These are phyloP conservation scores for Mercenaria mercenaria DNA, from an alignment of 1,140 invertebrate genomes.

Conservation along the genomic window DNA sequence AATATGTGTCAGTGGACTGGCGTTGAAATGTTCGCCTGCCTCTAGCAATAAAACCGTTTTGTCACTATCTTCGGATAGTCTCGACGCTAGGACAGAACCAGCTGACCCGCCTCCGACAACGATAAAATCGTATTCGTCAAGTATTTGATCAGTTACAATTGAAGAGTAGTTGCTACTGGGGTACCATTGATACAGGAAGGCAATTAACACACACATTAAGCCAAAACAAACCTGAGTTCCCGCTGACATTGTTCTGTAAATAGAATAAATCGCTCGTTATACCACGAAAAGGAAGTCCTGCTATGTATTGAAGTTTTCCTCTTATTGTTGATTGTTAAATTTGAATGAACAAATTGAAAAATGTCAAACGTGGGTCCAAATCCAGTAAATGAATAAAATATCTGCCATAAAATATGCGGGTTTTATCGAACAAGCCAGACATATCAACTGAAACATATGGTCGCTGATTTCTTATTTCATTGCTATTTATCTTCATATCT, in stretches of 20 bases:
- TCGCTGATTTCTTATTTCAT: too few relatives aligned
- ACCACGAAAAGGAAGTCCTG: too few relatives aligned
- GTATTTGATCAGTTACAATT: background rate
- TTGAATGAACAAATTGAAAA: too few relatives aligned
- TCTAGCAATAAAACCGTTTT: slow-evolving; percentile 94
- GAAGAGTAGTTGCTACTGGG: background rate
- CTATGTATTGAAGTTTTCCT: too few relatives aligned
- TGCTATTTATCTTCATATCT: too few relatives aligned
- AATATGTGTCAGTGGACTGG: slow-evolving; percentile 90
- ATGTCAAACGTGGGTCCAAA: too few relatives aligned
- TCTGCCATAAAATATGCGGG: too few relatives aligned
- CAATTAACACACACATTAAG: background rate
- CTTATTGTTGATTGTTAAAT: too few relatives aligned
- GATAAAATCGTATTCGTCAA: slow-evolving; percentile 75
- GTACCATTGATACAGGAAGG: background rate
- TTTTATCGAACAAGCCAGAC: too few relatives aligned
- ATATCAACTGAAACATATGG: too few relatives aligned
- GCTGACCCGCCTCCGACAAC: slow-evolving; percentile 96
- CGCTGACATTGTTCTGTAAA: background rate
- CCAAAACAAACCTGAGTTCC: background rate
- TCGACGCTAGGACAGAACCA: slow-evolving; percentile 96
- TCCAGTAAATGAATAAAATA: too few relatives aligned
- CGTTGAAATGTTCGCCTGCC: slow-evolving; percentile 96
- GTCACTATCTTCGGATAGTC: slow-evolving; percentile 92
- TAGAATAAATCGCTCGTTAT: too few relatives aligned